Base-by-base conservation (phyloP, 2,797 vertebrate genomes). In the Eulemur coronatus region DNA sequence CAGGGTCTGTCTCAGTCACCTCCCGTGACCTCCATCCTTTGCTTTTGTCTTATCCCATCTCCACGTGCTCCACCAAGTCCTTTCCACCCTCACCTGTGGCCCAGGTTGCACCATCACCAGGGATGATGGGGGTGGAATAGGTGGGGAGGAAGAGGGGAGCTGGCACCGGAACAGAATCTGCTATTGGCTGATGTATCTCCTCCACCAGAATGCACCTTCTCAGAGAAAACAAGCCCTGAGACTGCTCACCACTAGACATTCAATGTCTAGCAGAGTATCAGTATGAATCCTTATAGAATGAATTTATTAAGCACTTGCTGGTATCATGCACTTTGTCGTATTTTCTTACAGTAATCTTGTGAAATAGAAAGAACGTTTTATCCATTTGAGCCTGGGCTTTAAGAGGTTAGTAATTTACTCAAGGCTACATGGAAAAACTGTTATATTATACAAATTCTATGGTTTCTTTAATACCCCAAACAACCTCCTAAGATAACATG, bases 241-340 rank as follows among this genome's bases (percentile, higher is more conserved):
- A 4, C 12, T 70, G 22, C 15, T 41, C 57, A 30, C n/a, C 35
- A 7, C 8, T 22, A 12, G 9, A 38, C 5, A 24, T 0, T 8
- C 70, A 7, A 0, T 12, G 10, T 33, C 63, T 14, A 30, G 33
- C 12, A 52, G 20, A 30, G 4, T 1, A 17, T 20, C 26, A 12
- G 12, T 6, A 4, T 0, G 8, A 65, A 14, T 9, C 2, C 2
- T 35, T 41, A 4, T 0, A 30, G 57, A 57, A 3, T 4, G 2
- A 26, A 4, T 11, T 18, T 9, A 35, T 38, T 28, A 46, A 48
- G 72, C n/a, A 0, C 61, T 79, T 73, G 7, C 12, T 35, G 7
- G 41, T n/a, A n/a, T 12, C 35, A 20, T 30, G 8, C 9, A 30
- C 5, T 59, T 9, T 20, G 38, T 26, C 35, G 1, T 43, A 61